phyloP scores from a whole-genome alignment of 1,140 invertebrate genomes.

The Rhyzopertha dominica region DNA sequence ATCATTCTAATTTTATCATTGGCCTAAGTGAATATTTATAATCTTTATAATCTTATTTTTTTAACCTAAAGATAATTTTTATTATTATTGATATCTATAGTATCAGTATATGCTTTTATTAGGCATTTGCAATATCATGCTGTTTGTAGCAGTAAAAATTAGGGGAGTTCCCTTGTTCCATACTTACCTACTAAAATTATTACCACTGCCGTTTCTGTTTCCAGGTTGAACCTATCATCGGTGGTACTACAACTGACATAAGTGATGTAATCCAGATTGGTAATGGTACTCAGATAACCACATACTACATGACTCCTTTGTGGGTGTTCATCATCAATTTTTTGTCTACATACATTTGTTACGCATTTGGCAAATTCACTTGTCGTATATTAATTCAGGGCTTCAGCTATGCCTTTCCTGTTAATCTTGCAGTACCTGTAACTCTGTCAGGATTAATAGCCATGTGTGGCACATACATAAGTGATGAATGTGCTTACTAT shows the following conservation, averaged over 20 bases:
- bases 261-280: conserved; percentile 41
- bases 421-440: conserved; percentile 65
- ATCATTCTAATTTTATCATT: no score
- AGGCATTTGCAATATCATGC: no score
- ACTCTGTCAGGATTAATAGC: conserved; percentile 60
- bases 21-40: no score
- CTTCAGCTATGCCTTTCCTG: conserved; percentile 73
- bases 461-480: conserved; percentile 55
- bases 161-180: no score
- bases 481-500: conserved; percentile 59
- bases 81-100: no score
- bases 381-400: conserved; percentile 80
- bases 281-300: conserved; percentile 31
- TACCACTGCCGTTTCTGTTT: no score
- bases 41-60: no score
- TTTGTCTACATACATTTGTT: conserved; percentile 59
- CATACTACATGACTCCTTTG: conserved; percentile 48
- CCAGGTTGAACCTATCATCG: conserved; percentile 17
- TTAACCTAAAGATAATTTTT: no score
- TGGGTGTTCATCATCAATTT: conserved; percentile 60
- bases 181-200: no score
- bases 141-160: no score
- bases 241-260: conserved; percentile 27
- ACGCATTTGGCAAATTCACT: conserved; percentile 72
- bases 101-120: no score